phyloP scores from a whole-genome alignment of 2,797 vertebrate genomes.

The Carduelis carduelis region DNA sequence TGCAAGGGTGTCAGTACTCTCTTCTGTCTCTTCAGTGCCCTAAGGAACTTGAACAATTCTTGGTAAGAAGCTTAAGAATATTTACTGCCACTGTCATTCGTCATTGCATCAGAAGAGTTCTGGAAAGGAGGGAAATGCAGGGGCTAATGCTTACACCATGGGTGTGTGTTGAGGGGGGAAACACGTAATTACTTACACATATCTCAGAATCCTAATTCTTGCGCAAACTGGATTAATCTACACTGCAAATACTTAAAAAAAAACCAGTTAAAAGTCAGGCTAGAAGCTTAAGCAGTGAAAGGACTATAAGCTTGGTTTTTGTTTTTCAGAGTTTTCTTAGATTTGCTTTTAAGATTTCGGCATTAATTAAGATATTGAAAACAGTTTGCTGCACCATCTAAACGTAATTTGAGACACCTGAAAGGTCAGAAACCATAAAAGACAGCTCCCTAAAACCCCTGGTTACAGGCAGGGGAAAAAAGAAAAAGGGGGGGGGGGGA shows the following conservation, averaged over 20 bases:
- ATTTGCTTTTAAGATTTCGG: not conserved
- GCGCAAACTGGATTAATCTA: not conserved
- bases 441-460: not conserved
- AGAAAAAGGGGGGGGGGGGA: rapidly evolving
- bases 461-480: rapidly evolving
- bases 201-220: not conserved
- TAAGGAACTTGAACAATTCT: not conserved
- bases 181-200: not conserved
- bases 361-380: not conserved
- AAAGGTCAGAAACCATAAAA: not conserved
- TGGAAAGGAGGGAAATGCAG: not conserved
- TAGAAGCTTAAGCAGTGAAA: not conserved
- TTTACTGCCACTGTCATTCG: not conserved
- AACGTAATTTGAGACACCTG: not conserved
- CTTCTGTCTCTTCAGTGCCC: not conserved
- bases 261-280: not conserved
- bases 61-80: not conserved
- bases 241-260: not conserved
- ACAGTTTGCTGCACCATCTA: not conserved
- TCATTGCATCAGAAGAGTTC: not conserved
- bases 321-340: not conserved
- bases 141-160: not conserved
- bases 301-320: not conserved
- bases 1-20: not conserved
- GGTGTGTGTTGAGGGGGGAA: not conserved